phyloP scores from a whole-genome alignment of 1,140 invertebrate genomes.

The Aphis gossypii region DNA sequence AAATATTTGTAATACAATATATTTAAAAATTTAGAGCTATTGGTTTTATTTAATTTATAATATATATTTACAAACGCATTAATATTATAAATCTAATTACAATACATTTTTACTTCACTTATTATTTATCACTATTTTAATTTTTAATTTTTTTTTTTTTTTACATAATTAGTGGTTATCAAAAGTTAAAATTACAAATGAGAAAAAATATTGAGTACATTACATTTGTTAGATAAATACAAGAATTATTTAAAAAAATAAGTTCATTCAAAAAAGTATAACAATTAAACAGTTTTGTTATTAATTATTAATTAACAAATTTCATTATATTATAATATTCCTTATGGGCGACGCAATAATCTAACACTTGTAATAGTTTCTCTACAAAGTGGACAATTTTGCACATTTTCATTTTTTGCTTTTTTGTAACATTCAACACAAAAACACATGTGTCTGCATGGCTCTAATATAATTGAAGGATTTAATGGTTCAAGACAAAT shows the following conservation, averaged over 20 bases:
- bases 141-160: neutral
- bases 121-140: neutral
- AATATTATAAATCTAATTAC: neutral
- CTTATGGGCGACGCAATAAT: neutral
- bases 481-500: conserved; percentile 47
- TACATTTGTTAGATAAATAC: neutral
- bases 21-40: neutral
- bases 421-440: conserved; percentile 15
- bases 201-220: neutral
- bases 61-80: neutral
- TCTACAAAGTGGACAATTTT: conserved; percentile 40
- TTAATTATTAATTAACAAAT: neutral
- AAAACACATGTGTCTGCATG: conserved; percentile 35
- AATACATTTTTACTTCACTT: neutral
- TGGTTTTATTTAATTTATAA: neutral
- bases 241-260: neutral
- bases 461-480: neutral
- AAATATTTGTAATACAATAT: neutral
- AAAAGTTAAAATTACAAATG: neutral
- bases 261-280: neutral
- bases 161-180: neutral
- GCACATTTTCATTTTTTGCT: neutral
- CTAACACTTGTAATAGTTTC: neutral
- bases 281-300: neutral
- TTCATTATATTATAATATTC: neutral